These are phyloP conservation scores for Thereva nobilitata DNA, from an alignment of 2,888 invertebrate genomes.

Conservation along the genomic window DNA sequence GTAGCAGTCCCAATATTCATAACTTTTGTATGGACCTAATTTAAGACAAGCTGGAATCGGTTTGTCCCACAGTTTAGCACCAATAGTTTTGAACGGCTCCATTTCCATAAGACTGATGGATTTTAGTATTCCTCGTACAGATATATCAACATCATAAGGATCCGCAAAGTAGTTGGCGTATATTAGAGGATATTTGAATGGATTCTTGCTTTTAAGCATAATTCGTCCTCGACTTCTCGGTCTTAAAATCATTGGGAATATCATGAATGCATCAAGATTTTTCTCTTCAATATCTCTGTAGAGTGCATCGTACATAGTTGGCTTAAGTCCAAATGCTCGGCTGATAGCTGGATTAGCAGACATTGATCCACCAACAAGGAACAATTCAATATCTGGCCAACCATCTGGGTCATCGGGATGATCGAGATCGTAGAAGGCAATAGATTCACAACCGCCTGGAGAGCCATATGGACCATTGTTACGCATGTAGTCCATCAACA, in stretches of 20 bases:
- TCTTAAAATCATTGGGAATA: slow-evolving; percentile 64
- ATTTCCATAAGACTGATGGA: slow-evolving; percentile 58
- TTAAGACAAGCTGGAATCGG: slow-evolving; percentile 62
- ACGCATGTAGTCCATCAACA: slow-evolving; percentile 36
- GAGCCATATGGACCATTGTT: slow-evolving; percentile 54
- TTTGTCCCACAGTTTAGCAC: slow-evolving; percentile 58
- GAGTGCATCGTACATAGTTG: slow-evolving; percentile 52
- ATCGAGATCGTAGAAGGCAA: slow-evolving; percentile 63
- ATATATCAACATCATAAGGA: slow-evolving; percentile 62
- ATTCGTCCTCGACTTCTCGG: slow-evolving; percentile 67
- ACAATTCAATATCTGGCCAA: slow-evolving; percentile 68
- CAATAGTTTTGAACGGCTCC: slow-evolving; percentile 59
- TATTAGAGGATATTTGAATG: slow-evolving; percentile 64
- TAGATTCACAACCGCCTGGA: slow-evolving; percentile 62
- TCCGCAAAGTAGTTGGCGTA: slow-evolving; percentile 67
- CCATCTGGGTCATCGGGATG: slow-evolving; percentile 55
- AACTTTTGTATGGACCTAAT: slow-evolving; percentile 56
- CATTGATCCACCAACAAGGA: slow-evolving; percentile 61
- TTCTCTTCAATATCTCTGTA: slow-evolving; percentile 48
- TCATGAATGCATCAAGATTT: slow-evolving; percentile 57
- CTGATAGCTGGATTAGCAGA: slow-evolving; percentile 48
- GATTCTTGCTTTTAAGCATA: slow-evolving; percentile 64
- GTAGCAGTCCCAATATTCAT: slow-evolving; percentile 67
- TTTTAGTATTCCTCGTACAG: slow-evolving; percentile 62
- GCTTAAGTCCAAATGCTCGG: slow-evolving; percentile 54